phyloP scores from a whole-genome alignment of 2,888 invertebrate genomes.

The Scaeva pyrastri region DNA sequence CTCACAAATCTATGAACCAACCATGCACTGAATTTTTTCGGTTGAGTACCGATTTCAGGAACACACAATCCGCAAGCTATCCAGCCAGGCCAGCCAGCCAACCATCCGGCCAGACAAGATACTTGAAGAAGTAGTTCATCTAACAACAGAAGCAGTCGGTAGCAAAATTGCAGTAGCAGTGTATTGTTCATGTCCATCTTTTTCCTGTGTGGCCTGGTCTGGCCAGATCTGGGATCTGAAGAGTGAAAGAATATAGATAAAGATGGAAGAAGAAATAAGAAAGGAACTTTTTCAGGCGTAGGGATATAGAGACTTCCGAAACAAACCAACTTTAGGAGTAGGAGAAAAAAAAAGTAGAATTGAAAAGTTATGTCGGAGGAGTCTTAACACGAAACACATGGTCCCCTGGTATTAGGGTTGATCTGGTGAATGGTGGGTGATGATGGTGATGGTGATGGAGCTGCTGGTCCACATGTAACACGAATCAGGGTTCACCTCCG shows the following conservation, averaged over 20 bases:
- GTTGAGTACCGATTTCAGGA: slow-evolving; percentile 64
- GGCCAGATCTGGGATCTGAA: not conserved
- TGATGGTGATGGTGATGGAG: not conserved
- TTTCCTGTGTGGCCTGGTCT: not conserved
- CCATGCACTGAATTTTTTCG: slow-evolving; percentile 60
- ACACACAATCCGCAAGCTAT: not conserved
- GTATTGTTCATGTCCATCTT: slow-evolving; percentile 58
- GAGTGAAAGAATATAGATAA: not conserved
- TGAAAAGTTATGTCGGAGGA: slow-evolving; percentile 73
- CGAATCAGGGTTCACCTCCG: slow-evolving; percentile 30
- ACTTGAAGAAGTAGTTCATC: slow-evolving; percentile 38
- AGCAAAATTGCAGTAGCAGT: slow-evolving; percentile 57
- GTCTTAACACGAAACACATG: slow-evolving; percentile 70
- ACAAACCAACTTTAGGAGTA: slow-evolving; percentile 8
- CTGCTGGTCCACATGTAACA: not conserved
- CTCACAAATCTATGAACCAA: slow-evolving; percentile 46
- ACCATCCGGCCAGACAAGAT: slow-evolving; percentile 29
- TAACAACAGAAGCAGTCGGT: slow-evolving; percentile 51
- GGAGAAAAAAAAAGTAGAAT: slow-evolving; percentile 54
- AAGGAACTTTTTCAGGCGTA: slow-evolving; percentile 39
- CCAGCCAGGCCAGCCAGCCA: not conserved
- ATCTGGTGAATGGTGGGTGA: not conserved
- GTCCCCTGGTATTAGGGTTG: slow-evolving; percentile 25
- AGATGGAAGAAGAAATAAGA: slow-evolving; percentile 24
- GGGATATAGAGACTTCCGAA: slow-evolving; percentile 29